phyloP scores from a whole-genome alignment of 2,113 vertebrate genomes.

The Pandion haliaetus region DNA sequence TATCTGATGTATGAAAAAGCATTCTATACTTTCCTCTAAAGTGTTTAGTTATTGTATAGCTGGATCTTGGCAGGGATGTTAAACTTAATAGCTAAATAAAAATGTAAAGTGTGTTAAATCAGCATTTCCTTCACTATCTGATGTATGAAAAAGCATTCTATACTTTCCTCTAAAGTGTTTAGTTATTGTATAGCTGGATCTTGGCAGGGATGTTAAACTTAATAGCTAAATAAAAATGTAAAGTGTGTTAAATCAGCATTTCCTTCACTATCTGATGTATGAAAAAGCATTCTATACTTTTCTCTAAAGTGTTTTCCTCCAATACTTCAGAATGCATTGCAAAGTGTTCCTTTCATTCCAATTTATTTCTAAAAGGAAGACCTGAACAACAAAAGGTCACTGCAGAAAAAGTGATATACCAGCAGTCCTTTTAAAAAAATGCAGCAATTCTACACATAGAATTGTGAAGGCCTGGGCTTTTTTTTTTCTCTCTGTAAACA shows the following conservation, averaged over 20 bases:
- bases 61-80: background rate
- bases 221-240: background rate
- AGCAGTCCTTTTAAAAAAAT: background rate
- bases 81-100: conserved; percentile 2
- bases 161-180: background rate
- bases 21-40: background rate
- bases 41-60: background rate
- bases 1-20: background rate
- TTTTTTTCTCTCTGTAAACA: background rate
- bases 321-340: background rate
- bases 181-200: background rate
- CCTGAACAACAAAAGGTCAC: background rate
- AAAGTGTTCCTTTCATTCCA: background rate
- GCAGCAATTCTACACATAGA: background rate
- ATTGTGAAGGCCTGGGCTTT: background rate
- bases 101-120: background rate
- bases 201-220: background rate
- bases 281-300: background rate
- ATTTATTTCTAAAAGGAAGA: background rate
- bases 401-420: background rate
- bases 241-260: background rate
- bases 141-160: background rate
- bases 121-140: background rate
- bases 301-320: background rate
- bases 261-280: background rate